Conservation (phyloP, 2,113 vertebrate genomes). For the Lycaon pictus region DNA sequence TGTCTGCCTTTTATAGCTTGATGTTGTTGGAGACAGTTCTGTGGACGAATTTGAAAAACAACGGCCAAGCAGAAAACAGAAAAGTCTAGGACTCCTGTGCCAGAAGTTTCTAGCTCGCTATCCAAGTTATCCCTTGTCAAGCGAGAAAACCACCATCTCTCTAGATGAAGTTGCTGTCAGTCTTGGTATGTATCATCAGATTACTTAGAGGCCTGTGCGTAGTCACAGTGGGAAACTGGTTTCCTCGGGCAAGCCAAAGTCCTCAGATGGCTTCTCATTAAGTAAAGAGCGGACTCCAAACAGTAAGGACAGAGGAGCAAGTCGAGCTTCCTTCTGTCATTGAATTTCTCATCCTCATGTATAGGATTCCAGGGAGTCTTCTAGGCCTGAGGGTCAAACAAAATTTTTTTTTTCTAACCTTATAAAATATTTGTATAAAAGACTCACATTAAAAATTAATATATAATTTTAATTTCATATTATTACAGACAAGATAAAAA, state of each 20-base stretch:
- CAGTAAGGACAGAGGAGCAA: background rate
- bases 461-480: constrained; percentile 3
- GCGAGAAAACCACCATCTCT: constrained; percentile 94
- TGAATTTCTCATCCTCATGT: background rate
- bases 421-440: constrained; percentile 25
- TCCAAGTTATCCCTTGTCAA: constrained; percentile 92
- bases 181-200: constrained; percentile 90
- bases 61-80: constrained; percentile 96
- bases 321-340: background rate
- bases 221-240: background rate
- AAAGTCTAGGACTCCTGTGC: constrained; percentile 96
- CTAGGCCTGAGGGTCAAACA: background rate
- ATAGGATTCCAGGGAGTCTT: background rate
- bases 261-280: background rate
- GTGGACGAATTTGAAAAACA: constrained; percentile 92
- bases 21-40: constrained; percentile 86
- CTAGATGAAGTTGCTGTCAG: constrained; percentile 95
- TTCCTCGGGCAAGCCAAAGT: background rate
- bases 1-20: constrained; percentile 76
- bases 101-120: constrained; percentile 97
- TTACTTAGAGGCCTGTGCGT: background rate
- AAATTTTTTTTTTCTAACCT: background rate
- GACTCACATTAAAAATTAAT: background rate
- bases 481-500: background rate
- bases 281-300: background rate